Evolutionary conservation across 1,140 invertebrate genomes (phyloP).

Genomic region (Drosophila pandora): DNA sequence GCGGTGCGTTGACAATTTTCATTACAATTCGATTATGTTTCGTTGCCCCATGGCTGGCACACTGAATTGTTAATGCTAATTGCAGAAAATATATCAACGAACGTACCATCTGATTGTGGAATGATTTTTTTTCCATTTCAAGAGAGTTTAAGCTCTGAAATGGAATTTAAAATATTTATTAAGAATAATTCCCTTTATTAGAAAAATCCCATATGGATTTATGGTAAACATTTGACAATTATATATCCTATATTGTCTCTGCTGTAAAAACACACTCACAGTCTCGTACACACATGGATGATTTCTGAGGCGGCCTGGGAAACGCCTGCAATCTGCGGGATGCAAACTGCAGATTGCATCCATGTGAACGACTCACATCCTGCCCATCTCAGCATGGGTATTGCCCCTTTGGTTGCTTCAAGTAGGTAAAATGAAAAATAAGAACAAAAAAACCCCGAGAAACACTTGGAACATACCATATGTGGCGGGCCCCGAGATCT

Average conservation of each 20-base stretch:
- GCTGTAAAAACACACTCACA: constrained; percentile 15
- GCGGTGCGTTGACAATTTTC: constrained; percentile 65
- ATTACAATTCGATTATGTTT: constrained; percentile 76
- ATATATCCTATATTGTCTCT: not conserved
- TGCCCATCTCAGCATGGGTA: constrained; percentile 68
- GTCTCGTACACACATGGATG: constrained; percentile 16
- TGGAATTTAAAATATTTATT: not conserved
- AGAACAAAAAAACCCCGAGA: constrained; percentile 9
- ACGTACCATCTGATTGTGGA: not conserved
- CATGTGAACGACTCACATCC: constrained; percentile 62
- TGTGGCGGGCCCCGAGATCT: constrained; percentile 41
- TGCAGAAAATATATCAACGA: constrained; percentile 38
- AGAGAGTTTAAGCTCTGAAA: not conserved
- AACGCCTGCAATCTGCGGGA: constrained; percentile 61
- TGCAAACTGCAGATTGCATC: constrained; percentile 67
- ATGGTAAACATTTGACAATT: constrained; percentile 47
- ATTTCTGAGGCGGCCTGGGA: constrained; percentile 59
- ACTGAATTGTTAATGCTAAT: constrained; percentile 38
- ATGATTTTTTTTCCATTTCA: too few species aligned
- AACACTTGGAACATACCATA: constrained; percentile 55
- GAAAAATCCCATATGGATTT: constrained; percentile 5
- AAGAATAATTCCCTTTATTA: not conserved
- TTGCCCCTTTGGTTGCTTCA: constrained; percentile 66
- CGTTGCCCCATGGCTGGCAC: constrained; percentile 3
- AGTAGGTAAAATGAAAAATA: constrained; percentile 74